A percentile compares a stretch with the other conserved stretches of the same genome.
Conservation (phyloP, 1,140 invertebrate genomes). For the Leucophenga varia region DNA sequence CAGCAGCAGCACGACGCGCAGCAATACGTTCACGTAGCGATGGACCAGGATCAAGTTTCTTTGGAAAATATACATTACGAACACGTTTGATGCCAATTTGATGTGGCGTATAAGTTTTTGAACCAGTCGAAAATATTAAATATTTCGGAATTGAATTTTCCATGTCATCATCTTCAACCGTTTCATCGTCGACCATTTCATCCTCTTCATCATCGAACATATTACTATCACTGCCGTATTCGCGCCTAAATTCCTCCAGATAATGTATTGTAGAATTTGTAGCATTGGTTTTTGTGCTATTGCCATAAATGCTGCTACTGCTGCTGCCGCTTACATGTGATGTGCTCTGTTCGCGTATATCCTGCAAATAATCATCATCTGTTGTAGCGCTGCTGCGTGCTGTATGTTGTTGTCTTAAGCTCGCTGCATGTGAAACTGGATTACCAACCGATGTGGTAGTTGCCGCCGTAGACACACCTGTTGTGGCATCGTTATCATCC, state of each 20-base stretch:
- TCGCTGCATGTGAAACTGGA: constrained; percentile 37
- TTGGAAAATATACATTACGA: constrained; percentile 70
- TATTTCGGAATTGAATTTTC: constrained; percentile 64
- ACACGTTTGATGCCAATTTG: constrained; percentile 86
- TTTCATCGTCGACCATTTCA: constrained; percentile 43
- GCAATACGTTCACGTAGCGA: constrained; percentile 69
- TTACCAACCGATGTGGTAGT: constrained; percentile 24
- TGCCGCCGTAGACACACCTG: neutral
- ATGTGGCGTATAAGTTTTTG: constrained; percentile 84
- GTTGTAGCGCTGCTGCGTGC: constrained; percentile 32
- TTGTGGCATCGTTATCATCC: neutral
- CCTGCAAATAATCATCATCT: constrained; percentile 37
- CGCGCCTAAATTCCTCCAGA: constrained; percentile 30
- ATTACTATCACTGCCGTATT: constrained; percentile 11
- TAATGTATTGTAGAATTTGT: constrained; percentile 43
- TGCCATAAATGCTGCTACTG: too few species aligned
- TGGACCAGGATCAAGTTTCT: constrained; percentile 68
- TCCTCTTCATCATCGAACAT: constrained; percentile 24
- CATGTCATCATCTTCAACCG: constrained; percentile 57
- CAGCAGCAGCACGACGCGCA: constrained; percentile 59
- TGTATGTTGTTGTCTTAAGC: constrained; percentile 23
- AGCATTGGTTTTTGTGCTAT: too few species aligned
- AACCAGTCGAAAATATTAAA: constrained; percentile 84
- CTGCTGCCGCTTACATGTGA: neutral
- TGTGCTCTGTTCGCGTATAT: constrained; percentile 32